phyloP scores from a whole-genome alignment of 2,797 vertebrate species.

The Manis crassicaudata region DNA sequence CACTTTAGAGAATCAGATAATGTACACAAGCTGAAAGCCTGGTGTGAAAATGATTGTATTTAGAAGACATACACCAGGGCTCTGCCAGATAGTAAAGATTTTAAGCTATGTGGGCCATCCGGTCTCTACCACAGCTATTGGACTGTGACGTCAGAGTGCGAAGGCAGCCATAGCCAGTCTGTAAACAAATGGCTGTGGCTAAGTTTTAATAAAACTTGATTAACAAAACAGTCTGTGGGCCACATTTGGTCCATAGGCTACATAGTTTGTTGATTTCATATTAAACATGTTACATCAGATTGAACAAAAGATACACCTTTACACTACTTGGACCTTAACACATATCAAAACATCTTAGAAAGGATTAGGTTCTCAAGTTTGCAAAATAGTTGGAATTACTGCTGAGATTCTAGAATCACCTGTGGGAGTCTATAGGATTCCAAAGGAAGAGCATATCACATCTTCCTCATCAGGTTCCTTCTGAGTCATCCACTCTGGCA shows the following conservation, averaged over 20 bases:
- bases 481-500: constrained; percentile 18
- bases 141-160: not conserved
- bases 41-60: not conserved
- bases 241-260: not conserved
- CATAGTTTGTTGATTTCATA: not conserved
- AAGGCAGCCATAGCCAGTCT: not conserved
- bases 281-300: not conserved
- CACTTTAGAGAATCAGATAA: constrained; percentile 50
- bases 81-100: not conserved
- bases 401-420: not conserved
- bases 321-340: not conserved
- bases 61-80: not conserved
- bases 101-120: not conserved
- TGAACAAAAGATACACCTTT: not conserved
- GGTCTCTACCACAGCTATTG: not conserved
- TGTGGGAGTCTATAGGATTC: not conserved
- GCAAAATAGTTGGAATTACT: not conserved
- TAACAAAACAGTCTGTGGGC: not conserved
- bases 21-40: not conserved
- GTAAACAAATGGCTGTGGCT: not conserved
- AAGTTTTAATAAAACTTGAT: not conserved
- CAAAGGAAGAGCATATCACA: not conserved
- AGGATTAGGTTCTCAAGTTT: not conserved
- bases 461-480: not conserved
- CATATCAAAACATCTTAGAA: not conserved